Percentiles rank a stretch among this genome's conserved stretches.
These are phyloP conservation scores for Camponotus fellah DNA, from an alignment of 2,888 invertebrate genomes.

Conservation along the genomic window DNA sequence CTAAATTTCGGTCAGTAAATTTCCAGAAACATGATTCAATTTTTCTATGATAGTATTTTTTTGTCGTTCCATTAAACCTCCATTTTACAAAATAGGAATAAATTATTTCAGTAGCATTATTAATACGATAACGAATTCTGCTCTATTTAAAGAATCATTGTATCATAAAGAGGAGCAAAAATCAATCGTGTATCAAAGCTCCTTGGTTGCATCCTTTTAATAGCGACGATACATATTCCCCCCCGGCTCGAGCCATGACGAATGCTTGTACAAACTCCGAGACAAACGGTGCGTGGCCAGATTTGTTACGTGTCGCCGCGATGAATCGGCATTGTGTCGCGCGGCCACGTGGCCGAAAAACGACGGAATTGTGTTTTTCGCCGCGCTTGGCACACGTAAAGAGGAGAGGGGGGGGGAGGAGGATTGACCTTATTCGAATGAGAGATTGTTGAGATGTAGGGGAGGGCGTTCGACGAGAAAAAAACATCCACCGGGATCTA, in stretches of 20 bases:
- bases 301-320: slow-evolving; percentile 76
- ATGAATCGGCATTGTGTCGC: slow-evolving; percentile 79
- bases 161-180: slow-evolving; percentile 20
- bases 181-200: slow-evolving; percentile 38
- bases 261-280: slow-evolving; percentile 76
- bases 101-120: background rate
- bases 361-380: slow-evolving; percentile 77
- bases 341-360: slow-evolving; percentile 82
- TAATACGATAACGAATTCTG: background rate
- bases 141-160: slow-evolving; percentile 56
- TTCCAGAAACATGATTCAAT: slow-evolving; percentile 55
- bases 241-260: slow-evolving; percentile 72
- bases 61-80: background rate
- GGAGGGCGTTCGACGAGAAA: slow-evolving; percentile 71
- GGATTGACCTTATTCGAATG: slow-evolving; percentile 59
- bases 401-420: slow-evolving; percentile 39
- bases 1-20: slow-evolving; percentile 57
- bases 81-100: slow-evolving; percentile 13
- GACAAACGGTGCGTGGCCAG: slow-evolving; percentile 72
- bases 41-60: slow-evolving; percentile 60
- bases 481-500: slow-evolving; percentile 62
- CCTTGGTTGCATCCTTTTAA: slow-evolving; percentile 48
- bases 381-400: slow-evolving; percentile 25
- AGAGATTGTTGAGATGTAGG: slow-evolving; percentile 32
- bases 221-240: slow-evolving; percentile 6